Conservation (phyloP, 2,888 invertebrate genomes). For the Trileptium ribeirensis region DNA sequence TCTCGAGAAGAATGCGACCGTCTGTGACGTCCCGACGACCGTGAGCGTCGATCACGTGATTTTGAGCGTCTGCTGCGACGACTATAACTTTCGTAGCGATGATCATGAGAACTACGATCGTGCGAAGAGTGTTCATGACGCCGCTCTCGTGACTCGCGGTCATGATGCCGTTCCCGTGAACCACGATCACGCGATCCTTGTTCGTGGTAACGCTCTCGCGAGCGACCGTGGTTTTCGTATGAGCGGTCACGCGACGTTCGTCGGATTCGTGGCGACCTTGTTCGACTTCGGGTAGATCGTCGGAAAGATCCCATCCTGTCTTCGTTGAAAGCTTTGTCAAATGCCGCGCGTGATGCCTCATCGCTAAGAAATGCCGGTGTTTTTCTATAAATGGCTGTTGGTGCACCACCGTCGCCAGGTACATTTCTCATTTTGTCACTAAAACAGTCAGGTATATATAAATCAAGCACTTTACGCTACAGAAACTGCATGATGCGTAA, state of each 20-base stretch:
- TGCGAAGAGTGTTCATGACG: not conserved
- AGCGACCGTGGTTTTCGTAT: too few relatives aligned
- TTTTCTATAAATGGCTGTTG: too few relatives aligned
- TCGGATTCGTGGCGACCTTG: not conserved
- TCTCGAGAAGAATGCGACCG: too few relatives aligned
- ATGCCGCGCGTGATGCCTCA: not conserved
- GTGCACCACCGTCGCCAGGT: too few relatives aligned
- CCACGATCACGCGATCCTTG: not conserved
- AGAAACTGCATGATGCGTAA: too few relatives aligned
- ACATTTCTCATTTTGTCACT: too few relatives aligned
- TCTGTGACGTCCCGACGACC: not conserved
- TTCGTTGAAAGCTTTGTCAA: not conserved
- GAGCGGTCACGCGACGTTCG: not conserved
- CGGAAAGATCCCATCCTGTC: not conserved
- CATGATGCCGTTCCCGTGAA: not conserved
- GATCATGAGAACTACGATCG: too few relatives aligned
- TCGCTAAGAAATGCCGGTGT: not conserved
- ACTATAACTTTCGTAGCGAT: too few relatives aligned
- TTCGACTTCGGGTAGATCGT: not conserved
- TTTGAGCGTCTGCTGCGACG: too few relatives aligned
- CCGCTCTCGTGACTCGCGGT: not conserved
- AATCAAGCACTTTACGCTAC: too few relatives aligned
- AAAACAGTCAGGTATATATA: too few relatives aligned
- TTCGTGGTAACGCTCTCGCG: not conserved
- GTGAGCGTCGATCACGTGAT: not conserved